These are phyloP conservation scores for Pogonocherus hispidulus DNA, from an alignment of 2,888 invertebrate genomes.

Conservation along the genomic window DNA sequence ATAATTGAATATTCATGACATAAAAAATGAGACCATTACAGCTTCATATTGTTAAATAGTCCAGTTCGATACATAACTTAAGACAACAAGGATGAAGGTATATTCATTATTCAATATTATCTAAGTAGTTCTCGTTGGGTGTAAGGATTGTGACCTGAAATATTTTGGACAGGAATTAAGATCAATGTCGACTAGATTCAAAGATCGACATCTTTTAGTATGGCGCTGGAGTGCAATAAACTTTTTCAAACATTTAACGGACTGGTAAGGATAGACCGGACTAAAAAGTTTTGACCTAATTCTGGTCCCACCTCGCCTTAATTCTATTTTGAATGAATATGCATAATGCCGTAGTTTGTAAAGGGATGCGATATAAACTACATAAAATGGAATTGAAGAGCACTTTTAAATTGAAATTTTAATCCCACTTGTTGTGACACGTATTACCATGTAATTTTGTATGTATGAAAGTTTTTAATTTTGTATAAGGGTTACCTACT, in stretches of 20 bases:
- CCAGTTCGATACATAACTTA: too few species aligned
- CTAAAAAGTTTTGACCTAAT: constrained; percentile 5
- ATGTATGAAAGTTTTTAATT: background rate
- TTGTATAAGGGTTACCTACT: too few species aligned
- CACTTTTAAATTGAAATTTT: constrained; percentile 18
- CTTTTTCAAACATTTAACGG: too few species aligned
- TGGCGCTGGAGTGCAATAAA: too few species aligned
- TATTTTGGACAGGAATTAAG: too few species aligned
- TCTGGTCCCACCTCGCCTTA: background rate
- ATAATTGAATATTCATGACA: constrained; percentile 21
- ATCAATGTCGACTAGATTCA: too few species aligned
- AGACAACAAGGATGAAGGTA: too few species aligned
- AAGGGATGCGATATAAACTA: background rate
- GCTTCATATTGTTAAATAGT: constrained; percentile 1
- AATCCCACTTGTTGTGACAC: constrained; percentile 9
- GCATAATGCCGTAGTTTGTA: constrained; percentile 1
- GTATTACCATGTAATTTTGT: background rate
- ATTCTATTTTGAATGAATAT: constrained; percentile 20
- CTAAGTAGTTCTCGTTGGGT: too few species aligned
- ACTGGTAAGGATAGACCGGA: too few species aligned
- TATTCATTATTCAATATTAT: too few species aligned
- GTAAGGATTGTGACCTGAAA: too few species aligned
- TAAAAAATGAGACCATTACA: constrained; percentile 1
- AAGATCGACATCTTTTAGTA: too few species aligned
- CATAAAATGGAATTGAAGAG: constrained; percentile 1